Evolutionary conservation across 2,888 invertebrate genomes (phyloP).

Genomic region (Lasius platythorax): DNA sequence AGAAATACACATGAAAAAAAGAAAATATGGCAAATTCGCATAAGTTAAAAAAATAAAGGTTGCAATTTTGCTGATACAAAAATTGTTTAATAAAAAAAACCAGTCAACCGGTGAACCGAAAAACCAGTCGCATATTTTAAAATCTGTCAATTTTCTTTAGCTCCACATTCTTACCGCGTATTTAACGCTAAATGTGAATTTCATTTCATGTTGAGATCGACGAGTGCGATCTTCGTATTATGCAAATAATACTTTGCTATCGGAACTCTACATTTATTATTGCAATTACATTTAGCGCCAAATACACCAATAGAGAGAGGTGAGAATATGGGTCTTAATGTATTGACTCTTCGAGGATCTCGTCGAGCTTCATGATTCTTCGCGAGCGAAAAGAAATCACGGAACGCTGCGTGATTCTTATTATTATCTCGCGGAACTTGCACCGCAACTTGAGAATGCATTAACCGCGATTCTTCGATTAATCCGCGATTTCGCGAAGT

Average conservation of each 20-base stretch:
- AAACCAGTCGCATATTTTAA: not conserved
- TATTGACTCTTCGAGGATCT: slow-evolving; percentile 30
- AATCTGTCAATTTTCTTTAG: not conserved
- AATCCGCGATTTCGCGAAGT: slow-evolving; percentile 21
- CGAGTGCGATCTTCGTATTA: not conserved
- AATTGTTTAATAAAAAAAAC: not conserved
- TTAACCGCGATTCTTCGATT: slow-evolving; percentile 38
- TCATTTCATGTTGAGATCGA: not conserved
- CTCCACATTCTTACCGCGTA: not conserved
- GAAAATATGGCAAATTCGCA: not conserved
- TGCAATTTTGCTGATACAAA: not conserved
- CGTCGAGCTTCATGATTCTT: slow-evolving; percentile 10
- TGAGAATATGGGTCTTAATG: not conserved
- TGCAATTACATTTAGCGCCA: not conserved
- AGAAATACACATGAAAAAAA: not conserved
- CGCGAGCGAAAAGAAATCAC: not conserved
- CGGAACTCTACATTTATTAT: not conserved
- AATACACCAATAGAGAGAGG: not conserved
- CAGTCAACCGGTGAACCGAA: not conserved
- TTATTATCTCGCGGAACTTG: not conserved
- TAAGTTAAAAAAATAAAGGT: not conserved
- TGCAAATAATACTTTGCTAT: slow-evolving; percentile 1
- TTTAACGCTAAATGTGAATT: not conserved
- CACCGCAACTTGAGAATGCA: not conserved
- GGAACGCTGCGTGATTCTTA: not conserved